Base-by-base conservation (phyloP, 2,113 vertebrate species). In the Oxygymnocypris stewartii region DNA sequence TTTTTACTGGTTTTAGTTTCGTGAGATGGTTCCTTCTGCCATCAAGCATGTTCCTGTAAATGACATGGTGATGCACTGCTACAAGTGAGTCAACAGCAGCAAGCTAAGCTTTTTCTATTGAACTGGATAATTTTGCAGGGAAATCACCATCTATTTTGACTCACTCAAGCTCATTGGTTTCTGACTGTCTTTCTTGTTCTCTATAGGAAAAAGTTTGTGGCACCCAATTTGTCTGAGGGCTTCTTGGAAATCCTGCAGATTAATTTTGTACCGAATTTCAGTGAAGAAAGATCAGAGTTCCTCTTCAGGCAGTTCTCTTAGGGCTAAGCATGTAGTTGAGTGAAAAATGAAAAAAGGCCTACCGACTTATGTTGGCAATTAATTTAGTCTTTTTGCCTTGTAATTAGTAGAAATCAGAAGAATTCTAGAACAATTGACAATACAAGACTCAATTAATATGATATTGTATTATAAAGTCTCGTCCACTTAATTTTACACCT, bases 211-310 rank as follows among this genome's bases (percentile, higher is more conserved):
- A 94, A 94, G 83, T 97, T 95, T 75, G 93, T 96, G 67, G 91
- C 92, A 2, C 97, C 97, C 0, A 87, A 90, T 0, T 87, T 94
- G 23, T 92, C 92, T 0, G 97, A 98, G 61, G 97, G 97, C 86
- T 97, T 97, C 91, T 88, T 93, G 0, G 94, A 95, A 88, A 93
- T 98, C 85, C 91, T 98, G 76, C 93, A 95, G 81, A 93, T 98
- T 79, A 93, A 96, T 2, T 97, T 97, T 90, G 94, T 95, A 44
- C 95, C 96, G 0, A 47, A 54, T 2, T 94, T 97, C 73, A 90
- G 91, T 63, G 94, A 95, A 75, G 84, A 90, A 1, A n/a, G 47
- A 10, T 91, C 93, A 3, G 94, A 95, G 88, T 88, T 86, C 1
- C 91, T 97, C 7, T 94, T 91, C 79, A 86, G 77, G 2, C 93